Evolutionary conservation across 2,113 vertebrate species (phyloP).

Genomic region (Halcyon malimbica): DNA sequence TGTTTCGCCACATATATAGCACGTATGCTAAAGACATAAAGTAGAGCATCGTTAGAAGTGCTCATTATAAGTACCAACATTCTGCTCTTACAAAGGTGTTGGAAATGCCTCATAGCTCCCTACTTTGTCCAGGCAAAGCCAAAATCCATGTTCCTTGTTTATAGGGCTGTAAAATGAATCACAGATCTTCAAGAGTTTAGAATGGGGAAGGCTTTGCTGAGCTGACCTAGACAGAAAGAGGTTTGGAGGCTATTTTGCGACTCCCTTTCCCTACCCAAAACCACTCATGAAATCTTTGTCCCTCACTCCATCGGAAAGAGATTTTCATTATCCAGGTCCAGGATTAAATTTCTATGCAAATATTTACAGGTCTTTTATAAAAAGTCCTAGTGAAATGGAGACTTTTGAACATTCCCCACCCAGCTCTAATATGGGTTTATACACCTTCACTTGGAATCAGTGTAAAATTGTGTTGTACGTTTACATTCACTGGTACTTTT

Average conservation of each 20-base stretch:
- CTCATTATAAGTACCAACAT: background rate
- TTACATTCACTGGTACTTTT: constrained; percentile 25
- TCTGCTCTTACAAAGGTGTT: background rate
- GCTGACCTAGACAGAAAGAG: background rate
- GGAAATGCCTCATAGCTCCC: background rate
- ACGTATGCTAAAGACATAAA: background rate
- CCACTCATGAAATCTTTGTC: background rate
- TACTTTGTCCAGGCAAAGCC: background rate
- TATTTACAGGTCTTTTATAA: background rate
- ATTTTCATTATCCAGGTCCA: background rate
- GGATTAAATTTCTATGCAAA: constrained; percentile 43
- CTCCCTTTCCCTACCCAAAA: background rate
- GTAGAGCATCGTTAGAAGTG: background rate
- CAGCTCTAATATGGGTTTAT: background rate
- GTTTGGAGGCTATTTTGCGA: background rate
- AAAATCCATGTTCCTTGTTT: background rate
- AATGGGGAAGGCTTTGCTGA: background rate
- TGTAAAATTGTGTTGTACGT: background rate
- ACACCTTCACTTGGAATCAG: background rate
- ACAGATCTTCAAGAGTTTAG: background rate
- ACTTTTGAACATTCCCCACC: background rate
- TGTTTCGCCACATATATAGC: background rate
- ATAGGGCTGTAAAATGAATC: background rate
- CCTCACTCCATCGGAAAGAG: background rate
- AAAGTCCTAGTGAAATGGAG: constrained; percentile 22